phyloP scores from a whole-genome alignment of 2,888 invertebrate genomes.

The Lasioglossum vierecki region DNA sequence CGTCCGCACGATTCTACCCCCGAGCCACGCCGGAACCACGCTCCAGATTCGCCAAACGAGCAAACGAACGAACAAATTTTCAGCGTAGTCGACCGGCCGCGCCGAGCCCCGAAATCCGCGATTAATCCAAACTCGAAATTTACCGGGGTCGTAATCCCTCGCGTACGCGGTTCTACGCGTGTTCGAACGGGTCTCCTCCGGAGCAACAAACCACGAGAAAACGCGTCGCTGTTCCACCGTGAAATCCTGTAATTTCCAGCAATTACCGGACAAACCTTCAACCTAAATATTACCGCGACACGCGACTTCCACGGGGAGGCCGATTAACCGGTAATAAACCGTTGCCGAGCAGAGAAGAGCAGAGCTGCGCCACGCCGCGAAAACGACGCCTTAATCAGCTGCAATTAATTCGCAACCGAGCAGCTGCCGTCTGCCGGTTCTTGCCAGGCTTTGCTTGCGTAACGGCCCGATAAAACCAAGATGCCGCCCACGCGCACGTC shows the following conservation, averaged over 20 bases:
- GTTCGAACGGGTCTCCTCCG: neutral
- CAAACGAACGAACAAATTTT: slow-evolving; percentile 23
- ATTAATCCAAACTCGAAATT: slow-evolving; percentile 59
- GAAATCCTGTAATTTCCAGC: slow-evolving; percentile 34
- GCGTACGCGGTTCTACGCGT: slow-evolving; percentile 40
- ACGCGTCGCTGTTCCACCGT: neutral
- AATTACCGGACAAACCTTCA: slow-evolving; percentile 33
- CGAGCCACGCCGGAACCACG: neutral
- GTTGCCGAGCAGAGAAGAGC: neutral
- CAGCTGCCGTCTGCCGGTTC: neutral
- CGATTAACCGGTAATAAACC: slow-evolving; percentile 36
- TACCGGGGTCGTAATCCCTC: slow-evolving; percentile 46
- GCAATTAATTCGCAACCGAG: slow-evolving; percentile 24
- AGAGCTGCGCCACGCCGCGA: neutral
- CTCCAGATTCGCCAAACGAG: slow-evolving; percentile 18
- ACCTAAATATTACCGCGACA: slow-evolving; percentile 32
- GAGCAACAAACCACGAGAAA: slow-evolving; percentile 10
- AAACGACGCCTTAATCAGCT: slow-evolving; percentile 27
- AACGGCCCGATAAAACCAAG: too few species aligned
- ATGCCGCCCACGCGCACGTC: too few species aligned
- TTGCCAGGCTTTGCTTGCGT: neutral
- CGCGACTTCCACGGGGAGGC: neutral
- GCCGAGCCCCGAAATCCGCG: neutral
- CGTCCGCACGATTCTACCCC: slow-evolving; percentile 2
- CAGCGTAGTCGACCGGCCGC: neutral